Evolutionary conservation across 2,888 invertebrate genomes (phyloP), one percentile per base, ranked within the genome.

Genomic region (Eupeodes luniger): DNA sequence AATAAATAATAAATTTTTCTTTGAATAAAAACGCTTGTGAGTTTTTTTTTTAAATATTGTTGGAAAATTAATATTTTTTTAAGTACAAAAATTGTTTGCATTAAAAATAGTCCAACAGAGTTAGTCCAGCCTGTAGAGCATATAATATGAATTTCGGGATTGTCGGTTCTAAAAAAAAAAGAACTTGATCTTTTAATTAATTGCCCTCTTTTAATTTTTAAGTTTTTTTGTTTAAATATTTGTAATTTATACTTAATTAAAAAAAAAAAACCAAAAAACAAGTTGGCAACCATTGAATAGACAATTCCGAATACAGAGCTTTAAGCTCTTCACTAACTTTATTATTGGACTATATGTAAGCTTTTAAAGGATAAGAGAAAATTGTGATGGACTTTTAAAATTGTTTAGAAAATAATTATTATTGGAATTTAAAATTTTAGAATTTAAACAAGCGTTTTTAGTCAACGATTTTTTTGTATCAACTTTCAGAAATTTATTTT

Each of bases 11-110:
- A 89, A 90, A 91, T 91, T 91, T 92, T 93, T 93, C 93, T 93
- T 93, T 93, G 93, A 93, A 92, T 93, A 93, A 93, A 93, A 93
- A 93, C 93, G 93, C 93, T 93, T 93, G 93, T 93, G 92, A 92
- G 91, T 92, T 92, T 91, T 90, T 19, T 19, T 90, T 91, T 85
- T 83, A 16, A 40, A 3, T 12, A 9, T 62, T 72, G 64, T n/a
- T 70, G 61, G 51, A n/a, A 55, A 57, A 57, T 34, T 74, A 53
- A 57, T 36, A 19, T 64, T 59, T 64, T 36, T 59, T 74, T 64
- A 83, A 89, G 70, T 83, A 88, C 80, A 12, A 89, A 34, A 49
- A 55, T 53, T 34, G 47, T 66, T 44, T 67, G 44, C 53, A 51
- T 61, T 44, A 51, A 49, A 69, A 44, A 55, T 70, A 55, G 70